Conservation (phyloP, 30 jellyfish, hydroid and myxozoan genomes). For the Rhopilema esculentum region DNA sequence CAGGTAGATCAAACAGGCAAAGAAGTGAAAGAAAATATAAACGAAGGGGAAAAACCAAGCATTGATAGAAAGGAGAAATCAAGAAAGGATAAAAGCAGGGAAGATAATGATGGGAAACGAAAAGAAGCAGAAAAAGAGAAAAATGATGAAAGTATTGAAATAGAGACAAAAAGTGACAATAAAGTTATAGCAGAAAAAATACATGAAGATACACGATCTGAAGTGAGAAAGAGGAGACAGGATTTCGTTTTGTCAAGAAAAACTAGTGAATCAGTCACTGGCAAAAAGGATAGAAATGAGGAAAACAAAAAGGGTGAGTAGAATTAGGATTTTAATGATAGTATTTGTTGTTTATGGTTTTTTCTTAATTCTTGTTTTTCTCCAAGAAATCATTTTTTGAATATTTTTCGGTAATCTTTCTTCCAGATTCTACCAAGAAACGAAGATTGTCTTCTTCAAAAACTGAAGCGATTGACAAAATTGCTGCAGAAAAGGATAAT, state of each 20-base stretch:
- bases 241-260: not conserved
- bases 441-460: not conserved
- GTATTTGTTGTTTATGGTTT: not conserved
- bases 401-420: too few species aligned
- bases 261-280: not conserved
- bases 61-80: not conserved
- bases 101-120: not conserved
- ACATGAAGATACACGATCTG: not conserved
- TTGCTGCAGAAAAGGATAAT: not conserved
- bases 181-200: not conserved
- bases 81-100: constrained; percentile 9
- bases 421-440: not conserved
- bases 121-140: constrained; percentile 5
- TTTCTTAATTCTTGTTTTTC: not conserved
- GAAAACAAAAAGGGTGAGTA: not conserved
- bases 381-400: not conserved
- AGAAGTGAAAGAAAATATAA: not conserved
- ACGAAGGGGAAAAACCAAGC: not conserved
- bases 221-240: not conserved
- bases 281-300: not conserved
- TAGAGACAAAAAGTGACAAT: not conserved
- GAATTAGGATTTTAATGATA: not conserved
- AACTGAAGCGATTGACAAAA: not conserved
- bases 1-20: not conserved
- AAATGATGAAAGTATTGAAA: not conserved